Percentiles rank a stretch among this genome's conserved stretches.
Evolutionary conservation across 2,888 invertebrate genomes (phyloP).

Genomic region (Proisotoma minuta): DNA sequence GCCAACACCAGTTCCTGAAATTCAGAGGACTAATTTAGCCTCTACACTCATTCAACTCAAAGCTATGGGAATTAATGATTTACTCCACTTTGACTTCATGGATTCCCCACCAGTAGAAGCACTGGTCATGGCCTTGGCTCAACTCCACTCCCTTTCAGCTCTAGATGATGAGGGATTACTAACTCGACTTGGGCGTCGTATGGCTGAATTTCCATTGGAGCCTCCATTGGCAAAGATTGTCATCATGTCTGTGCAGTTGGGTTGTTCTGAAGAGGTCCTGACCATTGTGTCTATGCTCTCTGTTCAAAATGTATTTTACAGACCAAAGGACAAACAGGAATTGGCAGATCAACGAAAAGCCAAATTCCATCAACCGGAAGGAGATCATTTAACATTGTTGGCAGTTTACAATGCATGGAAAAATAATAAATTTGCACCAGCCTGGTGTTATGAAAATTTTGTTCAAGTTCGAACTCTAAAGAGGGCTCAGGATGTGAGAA

Average conservation of each 20-base stretch:
- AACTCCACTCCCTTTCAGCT: constrained; percentile 92
- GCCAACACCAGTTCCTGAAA: constrained; percentile 96
- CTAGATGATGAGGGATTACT: constrained; percentile 89
- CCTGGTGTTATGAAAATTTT: constrained; percentile 99
- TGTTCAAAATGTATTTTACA: constrained; percentile 96
- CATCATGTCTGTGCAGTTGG: constrained; percentile 96
- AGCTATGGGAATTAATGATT: constrained; percentile 99
- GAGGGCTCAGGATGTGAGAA: constrained; percentile 94
- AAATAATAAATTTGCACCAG: constrained; percentile 96
- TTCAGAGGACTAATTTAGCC: constrained; percentile 95
- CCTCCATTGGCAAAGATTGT: constrained; percentile 97
- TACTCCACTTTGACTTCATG: constrained; percentile 99
- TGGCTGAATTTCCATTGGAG: constrained; percentile 99
- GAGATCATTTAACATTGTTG: constrained; percentile 94
- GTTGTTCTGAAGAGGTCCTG: constrained; percentile 95
- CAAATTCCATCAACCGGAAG: constrained; percentile 97
- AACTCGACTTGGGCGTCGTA: constrained; percentile 75
- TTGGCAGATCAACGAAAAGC: constrained; percentile 98
- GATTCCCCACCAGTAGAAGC: constrained; percentile 98
- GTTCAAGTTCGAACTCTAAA: constrained; percentile 95
- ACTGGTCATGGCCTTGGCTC: constrained; percentile 94
- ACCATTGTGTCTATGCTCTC: constrained; percentile 99
- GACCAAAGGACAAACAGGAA: constrained; percentile 92
- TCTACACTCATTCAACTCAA: constrained; percentile 93
- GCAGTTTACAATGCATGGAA: constrained; percentile 99